These are phyloP conservation scores for Seriola aureovittata DNA, from an alignment of 2,113 vertebrate genomes.

Conservation along the genomic window DNA sequence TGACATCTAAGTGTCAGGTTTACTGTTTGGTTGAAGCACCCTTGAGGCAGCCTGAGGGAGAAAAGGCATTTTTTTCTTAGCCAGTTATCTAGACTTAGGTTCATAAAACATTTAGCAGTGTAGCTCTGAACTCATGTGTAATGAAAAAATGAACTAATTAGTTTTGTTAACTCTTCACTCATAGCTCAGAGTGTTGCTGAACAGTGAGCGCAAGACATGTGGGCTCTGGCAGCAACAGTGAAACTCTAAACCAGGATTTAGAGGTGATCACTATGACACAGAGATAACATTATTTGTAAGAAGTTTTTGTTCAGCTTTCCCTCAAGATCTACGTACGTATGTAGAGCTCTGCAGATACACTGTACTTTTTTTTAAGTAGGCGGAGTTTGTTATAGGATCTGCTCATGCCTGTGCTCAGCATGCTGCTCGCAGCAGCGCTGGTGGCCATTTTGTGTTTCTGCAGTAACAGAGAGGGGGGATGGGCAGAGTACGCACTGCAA, in stretches of 20 bases:
- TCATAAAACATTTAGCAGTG: conserved; percentile 14
- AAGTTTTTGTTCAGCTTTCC: conserved; percentile 8
- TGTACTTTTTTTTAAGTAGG: conserved; percentile 58
- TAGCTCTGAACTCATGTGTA: neutral
- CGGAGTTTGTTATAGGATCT: conserved; percentile 69
- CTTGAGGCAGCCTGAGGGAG: neutral
- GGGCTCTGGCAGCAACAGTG: conserved; percentile 10
- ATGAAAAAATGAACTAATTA: neutral
- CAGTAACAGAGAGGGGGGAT: conserved; percentile 60
- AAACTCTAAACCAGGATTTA: conserved; percentile 29
- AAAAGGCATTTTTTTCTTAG: conserved; percentile 4
- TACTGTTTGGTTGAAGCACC: conserved; percentile 2
- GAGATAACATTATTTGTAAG: conserved; percentile 1
- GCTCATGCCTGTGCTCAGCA: conserved; percentile 63
- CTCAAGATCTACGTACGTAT: conserved; percentile 14
- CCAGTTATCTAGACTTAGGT: neutral
- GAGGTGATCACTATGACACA: neutral
- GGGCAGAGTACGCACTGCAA: conserved; percentile 51
- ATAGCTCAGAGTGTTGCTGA: conserved; percentile 19
- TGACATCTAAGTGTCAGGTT: conserved; percentile 30
- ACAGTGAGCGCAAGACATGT: conserved; percentile 9
- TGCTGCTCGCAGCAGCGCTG: conserved; percentile 76
- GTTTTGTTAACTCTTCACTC: conserved; percentile 3
- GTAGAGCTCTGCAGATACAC: conserved; percentile 48
- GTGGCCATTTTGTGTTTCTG: conserved; percentile 83